Percentiles rank a stretch among this genome's conserved stretches.
Conservation (phyloP, 2,888 invertebrate species). For the Mellilla xanthometata region DNA sequence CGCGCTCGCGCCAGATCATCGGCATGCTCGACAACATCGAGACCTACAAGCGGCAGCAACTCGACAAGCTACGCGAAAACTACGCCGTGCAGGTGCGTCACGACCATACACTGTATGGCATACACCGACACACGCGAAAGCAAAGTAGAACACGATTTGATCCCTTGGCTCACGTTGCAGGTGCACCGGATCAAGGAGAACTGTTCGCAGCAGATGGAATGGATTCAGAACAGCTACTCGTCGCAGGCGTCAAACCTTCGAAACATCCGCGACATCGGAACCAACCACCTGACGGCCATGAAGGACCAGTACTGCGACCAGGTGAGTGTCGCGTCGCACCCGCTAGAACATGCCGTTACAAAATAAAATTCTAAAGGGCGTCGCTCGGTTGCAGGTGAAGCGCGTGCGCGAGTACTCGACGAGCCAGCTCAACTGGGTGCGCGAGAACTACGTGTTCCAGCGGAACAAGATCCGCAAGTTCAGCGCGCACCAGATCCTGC, state of each 20-base stretch:
- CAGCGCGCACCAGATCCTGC: conserved; percentile 94
- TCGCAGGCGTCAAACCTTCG: conserved; percentile 92
- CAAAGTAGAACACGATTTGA: no score
- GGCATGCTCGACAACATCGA: conserved; percentile 95
- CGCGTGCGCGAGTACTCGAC: conserved; percentile 96
- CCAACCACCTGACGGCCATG: conserved; percentile 91
- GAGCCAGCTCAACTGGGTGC: conserved; percentile 94
- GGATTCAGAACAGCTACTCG: conserved; percentile 95
- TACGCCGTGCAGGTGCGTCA: conserved; percentile 95
- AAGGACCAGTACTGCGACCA: conserved; percentile 97
- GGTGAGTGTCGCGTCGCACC: conserved; percentile 55
- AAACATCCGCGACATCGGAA: conserved; percentile 95
- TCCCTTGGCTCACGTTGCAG: conserved; percentile 53
- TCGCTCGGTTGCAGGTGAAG: conserved; percentile 85
- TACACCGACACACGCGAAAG: no score
- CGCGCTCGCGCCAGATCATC: conserved; percentile 91
- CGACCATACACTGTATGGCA: no score
- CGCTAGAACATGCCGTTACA: no score
- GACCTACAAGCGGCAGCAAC: conserved; percentile 93
- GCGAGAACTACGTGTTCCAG: conserved; percentile 97
- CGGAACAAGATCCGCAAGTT: conserved; percentile 97
- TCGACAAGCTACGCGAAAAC: conserved; percentile 94
- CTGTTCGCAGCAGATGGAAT: conserved; percentile 96
- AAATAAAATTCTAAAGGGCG: conserved; percentile 14
- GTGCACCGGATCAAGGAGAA: conserved; percentile 96